Evolutionary conservation across 2,888 invertebrate genomes (phyloP), one percentile per base, ranked within the genome.

Genomic region (Marasmarcha lunaedactyla): DNA sequence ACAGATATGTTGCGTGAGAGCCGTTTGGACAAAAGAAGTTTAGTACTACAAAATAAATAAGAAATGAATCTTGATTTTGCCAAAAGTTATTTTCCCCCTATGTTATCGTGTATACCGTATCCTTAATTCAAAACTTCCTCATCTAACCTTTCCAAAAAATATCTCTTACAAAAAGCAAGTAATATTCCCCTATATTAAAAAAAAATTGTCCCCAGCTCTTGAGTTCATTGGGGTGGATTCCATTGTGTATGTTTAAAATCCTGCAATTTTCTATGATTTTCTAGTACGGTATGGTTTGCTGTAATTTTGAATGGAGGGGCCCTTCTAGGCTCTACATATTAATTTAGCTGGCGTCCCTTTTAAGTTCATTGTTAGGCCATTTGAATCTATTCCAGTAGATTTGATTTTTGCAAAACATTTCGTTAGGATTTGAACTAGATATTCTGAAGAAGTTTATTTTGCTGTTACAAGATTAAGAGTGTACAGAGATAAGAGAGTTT

Each of bases 251-350:
- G 71, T 73, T 76, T 70, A 60, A 68, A 71, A 71, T 77, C 72
- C 70, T 63, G 71, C 74, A 78, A 79, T 78, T 79, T 78, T 60
- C 73, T 71, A 69, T 66, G 73, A 76, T 67, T 74, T 68, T 68
- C 68, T 71, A 71, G 66, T 76, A 74, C 71, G 70, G 57, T 55
- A 63, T 63, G 58, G 57, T 63, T 67, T 64, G 59, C 56, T 55
- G 67, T 72, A 71, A 77, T 74, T 74, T 68, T 59, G 53, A 57
- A 53, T 51, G 30, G n/a, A 30, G 51, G 63, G 62, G 58, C 50
- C 46, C 49, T 51, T 14, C 15, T 46, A 48, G 50, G 47, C 44
- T 38, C 46, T 42, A 48, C 37, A 57, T 73, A 72, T 77, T 74
- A 70, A 74, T 72, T 68, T 59, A 49, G 63, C 66, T 70, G 68